These are phyloP conservation scores for Megaceryle alcyon DNA, from an alignment of 2,797 vertebrate species.

Conservation along the genomic window DNA sequence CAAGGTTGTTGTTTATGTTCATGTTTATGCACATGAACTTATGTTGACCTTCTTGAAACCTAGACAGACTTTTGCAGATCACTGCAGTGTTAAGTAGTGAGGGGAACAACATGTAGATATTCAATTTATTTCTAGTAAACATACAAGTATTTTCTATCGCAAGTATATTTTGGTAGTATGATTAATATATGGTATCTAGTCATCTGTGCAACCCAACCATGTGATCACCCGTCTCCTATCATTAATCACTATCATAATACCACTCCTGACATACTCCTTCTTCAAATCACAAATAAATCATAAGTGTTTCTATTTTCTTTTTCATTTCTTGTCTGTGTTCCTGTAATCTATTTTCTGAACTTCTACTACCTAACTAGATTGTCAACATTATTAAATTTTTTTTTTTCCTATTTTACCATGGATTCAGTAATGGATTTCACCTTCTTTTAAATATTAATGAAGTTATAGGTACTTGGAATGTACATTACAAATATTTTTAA, in stretches of 20 bases:
- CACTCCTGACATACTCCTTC: neutral
- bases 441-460: neutral
- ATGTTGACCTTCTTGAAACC: slow-evolving; percentile 17
- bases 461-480: neutral
- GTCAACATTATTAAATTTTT: neutral
- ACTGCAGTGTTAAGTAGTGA: neutral
- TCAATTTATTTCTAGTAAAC: neutral
- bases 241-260: neutral
- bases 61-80: neutral
- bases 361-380: neutral
- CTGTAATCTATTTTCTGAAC: neutral
- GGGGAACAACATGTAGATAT: neutral
- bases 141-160: neutral
- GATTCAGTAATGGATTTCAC: neutral
- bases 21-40: neutral
- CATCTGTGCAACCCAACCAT: neutral
- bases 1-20: slow-evolving; percentile 36
- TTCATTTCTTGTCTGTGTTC: neutral
- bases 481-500: neutral
- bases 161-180: neutral
- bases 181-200: neutral
- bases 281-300: neutral
- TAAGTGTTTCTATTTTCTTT: neutral
- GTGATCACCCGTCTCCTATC: neutral
- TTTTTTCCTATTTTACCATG: neutral